phyloP scores from a whole-genome alignment of 2,113 vertebrate genomes.

The Hiodon alosoides region DNA sequence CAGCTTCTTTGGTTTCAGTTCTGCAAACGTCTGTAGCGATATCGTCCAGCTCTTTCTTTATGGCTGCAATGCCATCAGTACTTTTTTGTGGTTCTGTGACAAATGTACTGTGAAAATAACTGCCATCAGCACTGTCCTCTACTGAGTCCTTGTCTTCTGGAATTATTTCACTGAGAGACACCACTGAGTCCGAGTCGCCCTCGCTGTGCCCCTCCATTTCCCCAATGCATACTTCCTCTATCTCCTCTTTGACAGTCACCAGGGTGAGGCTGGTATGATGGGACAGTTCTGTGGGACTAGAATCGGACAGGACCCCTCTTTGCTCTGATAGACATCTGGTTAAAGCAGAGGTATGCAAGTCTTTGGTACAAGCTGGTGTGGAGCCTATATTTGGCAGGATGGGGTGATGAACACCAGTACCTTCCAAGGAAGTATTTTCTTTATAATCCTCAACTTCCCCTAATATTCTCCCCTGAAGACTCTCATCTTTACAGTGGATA shows the following conservation, averaged over 20 bases:
- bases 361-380: not conserved
- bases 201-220: not conserved
- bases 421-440: not conserved
- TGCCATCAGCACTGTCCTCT: not conserved
- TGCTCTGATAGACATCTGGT: not conserved
- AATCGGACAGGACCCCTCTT: not conserved
- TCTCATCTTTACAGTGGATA: not conserved
- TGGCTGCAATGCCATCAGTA: conserved; percentile 11
- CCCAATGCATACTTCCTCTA: conserved; percentile 21
- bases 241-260: conserved; percentile 23
- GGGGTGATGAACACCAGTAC: not conserved
- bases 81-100: conserved; percentile 11
- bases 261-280: not conserved
- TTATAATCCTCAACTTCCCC: not conserved
- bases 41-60: conserved; percentile 14
- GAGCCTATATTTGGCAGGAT: not conserved
- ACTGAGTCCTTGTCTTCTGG: conserved; percentile 7
- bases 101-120: not conserved
- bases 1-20: conserved; percentile 28
- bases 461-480: not conserved
- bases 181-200: not conserved
- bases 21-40: conserved; percentile 16
- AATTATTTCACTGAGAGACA: conserved; percentile 1
- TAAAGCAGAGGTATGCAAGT: not conserved
- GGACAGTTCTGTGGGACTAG: not conserved